Base-by-base conservation (phyloP, 2,113 vertebrate species). In the Bubo bubo region DNA sequence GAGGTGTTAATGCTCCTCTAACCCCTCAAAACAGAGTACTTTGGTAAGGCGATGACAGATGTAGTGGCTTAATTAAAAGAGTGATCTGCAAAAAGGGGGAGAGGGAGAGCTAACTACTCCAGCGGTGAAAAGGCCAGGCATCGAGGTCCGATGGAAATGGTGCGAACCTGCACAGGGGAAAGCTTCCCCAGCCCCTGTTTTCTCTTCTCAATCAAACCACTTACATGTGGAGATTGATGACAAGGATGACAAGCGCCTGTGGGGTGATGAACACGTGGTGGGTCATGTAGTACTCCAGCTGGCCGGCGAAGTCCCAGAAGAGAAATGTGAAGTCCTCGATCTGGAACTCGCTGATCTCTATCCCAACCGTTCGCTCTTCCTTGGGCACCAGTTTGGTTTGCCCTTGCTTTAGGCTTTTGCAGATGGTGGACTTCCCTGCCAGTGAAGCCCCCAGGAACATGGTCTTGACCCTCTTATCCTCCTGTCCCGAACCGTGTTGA, bases 301-400 rank as follows among this genome's bases (percentile, higher is more conserved):
- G 98, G 55, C 98, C 98, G 3, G 98, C 98, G 18, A 98, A 98
- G 66, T 98, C 98, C 98, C 98, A 98, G 95, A 98, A 98, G 23
- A 98, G 96, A 87, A 98, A 98, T 0, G 79, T 96, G 83, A 98
- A 95, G 41, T 97, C 97, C 58, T 98, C 24, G 0, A 95, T 94
- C 27, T 23, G 87, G 76, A 98, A 97, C 77, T 98, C 92, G 1
- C 92, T 98, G 88, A 98, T 98, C 72, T 98, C 98, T 68, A 97
- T 98, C 14, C 98, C 98, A 49, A 98, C 95, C 0, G 97, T 98
- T 50, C 95, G 68, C 47, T 98, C 97, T 37, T 95, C 97, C 71
- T 79, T 52, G 13, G 91, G 90, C 67, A 98, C 88, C 27, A 55
- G 49, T n/a, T 97, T 95, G 35, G 74, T 50, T 37, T 52, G 58